phyloP scores from a whole-genome alignment of 2,888 invertebrate species.

The Nomada ruficornis region DNA sequence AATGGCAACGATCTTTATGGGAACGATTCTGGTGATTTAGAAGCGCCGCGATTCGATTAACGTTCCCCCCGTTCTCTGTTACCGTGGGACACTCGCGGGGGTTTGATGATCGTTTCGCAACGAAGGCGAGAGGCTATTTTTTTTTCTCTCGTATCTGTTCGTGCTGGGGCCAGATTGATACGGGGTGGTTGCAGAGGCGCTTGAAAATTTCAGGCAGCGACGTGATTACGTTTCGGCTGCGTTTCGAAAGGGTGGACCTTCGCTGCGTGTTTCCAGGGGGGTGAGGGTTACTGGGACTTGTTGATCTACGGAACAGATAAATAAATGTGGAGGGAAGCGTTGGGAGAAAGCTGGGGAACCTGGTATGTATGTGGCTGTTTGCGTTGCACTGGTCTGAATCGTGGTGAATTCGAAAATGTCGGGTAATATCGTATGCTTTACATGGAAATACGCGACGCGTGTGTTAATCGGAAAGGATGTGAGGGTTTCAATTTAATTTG shows the following conservation, averaged over 20 bases:
- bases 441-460: neutral
- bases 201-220: neutral
- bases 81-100: neutral
- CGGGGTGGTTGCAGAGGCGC: neutral
- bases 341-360: no score
- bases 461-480: neutral
- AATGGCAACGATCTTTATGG: slow-evolving; percentile 25
- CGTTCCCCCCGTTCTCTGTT: neutral
- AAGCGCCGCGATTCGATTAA: slow-evolving; percentile 15
- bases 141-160: neutral
- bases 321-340: no score
- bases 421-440: no score
- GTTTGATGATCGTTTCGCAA: neutral
- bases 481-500: neutral
- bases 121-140: neutral
- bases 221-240: no score
- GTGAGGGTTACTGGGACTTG: no score
- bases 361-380: no score
- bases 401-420: no score
- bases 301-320: no score
- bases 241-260: no score
- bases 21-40: slow-evolving; percentile 25
- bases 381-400: no score
- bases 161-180: neutral
- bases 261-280: no score